These are phyloP conservation scores for Noctilio leporinus DNA, from an alignment of 2,113 vertebrate genomes.

Conservation along the genomic window DNA sequence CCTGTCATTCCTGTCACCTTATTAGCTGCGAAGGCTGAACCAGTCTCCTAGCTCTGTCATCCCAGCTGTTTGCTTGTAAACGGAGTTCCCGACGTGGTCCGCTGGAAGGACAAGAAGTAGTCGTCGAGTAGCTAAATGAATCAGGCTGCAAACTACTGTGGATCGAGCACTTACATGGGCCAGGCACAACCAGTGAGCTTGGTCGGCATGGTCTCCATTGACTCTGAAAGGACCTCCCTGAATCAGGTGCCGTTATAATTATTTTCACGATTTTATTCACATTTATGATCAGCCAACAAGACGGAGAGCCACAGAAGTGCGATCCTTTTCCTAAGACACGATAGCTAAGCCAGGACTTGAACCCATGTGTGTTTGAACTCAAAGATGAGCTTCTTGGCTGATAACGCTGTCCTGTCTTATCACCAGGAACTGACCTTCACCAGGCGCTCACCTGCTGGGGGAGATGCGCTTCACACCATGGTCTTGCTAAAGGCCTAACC, in stretches of 20 bases:
- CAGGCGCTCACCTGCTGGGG: accelerated
- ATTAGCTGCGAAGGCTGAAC: accelerated
- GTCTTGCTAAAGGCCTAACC: not conserved
- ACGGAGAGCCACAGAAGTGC: not conserved
- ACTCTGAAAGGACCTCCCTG: not conserved
- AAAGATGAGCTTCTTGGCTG: not conserved
- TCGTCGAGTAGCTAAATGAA: accelerated
- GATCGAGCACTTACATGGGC: accelerated
- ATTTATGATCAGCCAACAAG: not conserved
- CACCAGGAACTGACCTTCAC: not conserved
- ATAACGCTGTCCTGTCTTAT: not conserved
- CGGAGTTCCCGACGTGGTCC: accelerated
- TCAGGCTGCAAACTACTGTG: not conserved
- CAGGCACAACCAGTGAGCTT: not conserved
- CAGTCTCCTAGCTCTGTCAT: not conserved
- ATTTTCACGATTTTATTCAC: not conserved
- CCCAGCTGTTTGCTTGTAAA: not conserved
- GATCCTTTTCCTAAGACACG: not conserved
- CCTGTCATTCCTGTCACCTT: accelerated
- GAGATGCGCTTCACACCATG: accelerated
- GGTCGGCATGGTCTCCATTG: not conserved
- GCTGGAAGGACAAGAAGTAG: too few species aligned
- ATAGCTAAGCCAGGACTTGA: not conserved
- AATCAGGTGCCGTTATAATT: not conserved
- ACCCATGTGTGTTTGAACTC: not conserved